Evolutionary conservation across 2,888 invertebrate genomes (phyloP).

Genomic region (Diaphora mendica): DNA sequence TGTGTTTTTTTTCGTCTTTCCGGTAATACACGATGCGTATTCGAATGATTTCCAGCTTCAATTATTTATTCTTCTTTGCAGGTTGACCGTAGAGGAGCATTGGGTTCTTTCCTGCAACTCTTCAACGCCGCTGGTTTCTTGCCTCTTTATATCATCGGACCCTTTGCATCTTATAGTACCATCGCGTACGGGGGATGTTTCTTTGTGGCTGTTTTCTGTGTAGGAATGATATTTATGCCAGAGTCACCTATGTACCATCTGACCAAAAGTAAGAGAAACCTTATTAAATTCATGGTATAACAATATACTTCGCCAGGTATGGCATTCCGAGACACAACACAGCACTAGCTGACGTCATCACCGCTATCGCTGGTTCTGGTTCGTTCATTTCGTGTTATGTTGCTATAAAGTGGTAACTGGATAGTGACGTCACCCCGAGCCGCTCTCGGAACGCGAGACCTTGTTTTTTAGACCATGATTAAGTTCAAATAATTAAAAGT

Average conservation of each 20-base stretch:
- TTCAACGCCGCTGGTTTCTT: slow-evolving; percentile 91
- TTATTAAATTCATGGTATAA: too few species aligned
- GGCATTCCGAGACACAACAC: too few species aligned
- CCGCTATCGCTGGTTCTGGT: too few species aligned
- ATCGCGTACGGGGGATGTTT: slow-evolving; percentile 89
- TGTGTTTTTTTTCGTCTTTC: background rate
- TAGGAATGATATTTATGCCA: slow-evolving; percentile 90
- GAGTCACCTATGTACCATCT: slow-evolving; percentile 93
- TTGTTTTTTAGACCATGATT: too few species aligned
- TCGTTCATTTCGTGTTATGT: too few species aligned
- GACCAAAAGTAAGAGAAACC: slow-evolving; percentile 78
- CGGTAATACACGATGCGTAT: background rate
- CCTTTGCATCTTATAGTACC: slow-evolving; percentile 88
- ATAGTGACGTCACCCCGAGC: too few species aligned
- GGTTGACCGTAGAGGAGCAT: slow-evolving; percentile 92
- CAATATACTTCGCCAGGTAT: too few species aligned
- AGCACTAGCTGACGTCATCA: too few species aligned
- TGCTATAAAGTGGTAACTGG: too few species aligned
- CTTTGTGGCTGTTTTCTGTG: slow-evolving; percentile 87
- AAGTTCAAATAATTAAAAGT: background rate
- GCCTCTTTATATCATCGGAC: slow-evolving; percentile 90
- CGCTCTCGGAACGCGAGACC: too few species aligned
- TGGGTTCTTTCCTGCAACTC: slow-evolving; percentile 93
- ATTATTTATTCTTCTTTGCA: slow-evolving; percentile 57
- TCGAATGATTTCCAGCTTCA: too few species aligned